Evolutionary conservation across 2,888 invertebrate genomes (phyloP), one percentile per base, ranked within the genome.

Genomic region (Lomographa bimaculata): DNA sequence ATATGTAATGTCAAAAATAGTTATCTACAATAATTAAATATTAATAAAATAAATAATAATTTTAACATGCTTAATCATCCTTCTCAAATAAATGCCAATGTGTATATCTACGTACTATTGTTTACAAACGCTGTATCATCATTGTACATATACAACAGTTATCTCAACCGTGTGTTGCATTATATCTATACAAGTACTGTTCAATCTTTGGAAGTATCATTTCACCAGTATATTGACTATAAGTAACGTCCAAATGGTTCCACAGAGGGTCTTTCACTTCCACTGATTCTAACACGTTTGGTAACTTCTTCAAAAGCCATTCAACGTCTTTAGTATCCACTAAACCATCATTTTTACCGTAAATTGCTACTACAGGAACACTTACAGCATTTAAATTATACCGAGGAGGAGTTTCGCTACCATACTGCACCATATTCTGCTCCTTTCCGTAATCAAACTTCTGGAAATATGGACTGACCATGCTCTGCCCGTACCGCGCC

Each of bases 311-410:
- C 10, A 89, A 69, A 43, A 93, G 60, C 59, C 90, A 89, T 18
- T 85, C 58, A 0, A 93, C 90, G 32, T 93, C 93, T 60, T 79
- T 72, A 0, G 81, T 70, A 90, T 91, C 57, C 91, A 82, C 91
- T 84, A 92, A 65, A 91, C 94, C 58, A 90, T 92, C 83, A 21
- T 77, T 78, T 4, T 48, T 55, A 0, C 84, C 84, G 33, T 80
- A 80, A 14, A 85, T 55, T 2, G 66, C 50, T 1, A 84, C 54
- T 1, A 73, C 51, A 2, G 84, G 85, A 0, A 63, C 57, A 0
- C 57, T 64, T 5, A 70, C 66, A 1, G 76, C 74, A 41, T 52
- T 71, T 0, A 79, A 43, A 28, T 78, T 77, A 16, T 72, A 85
- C n/a, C 38, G 32, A 0, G 85, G 79, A 1, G 85, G 77, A 0